These are phyloP conservation scores for Elgaria multicarinata DNA, from an alignment of 2,113 vertebrate genomes.

Conservation along the genomic window DNA sequence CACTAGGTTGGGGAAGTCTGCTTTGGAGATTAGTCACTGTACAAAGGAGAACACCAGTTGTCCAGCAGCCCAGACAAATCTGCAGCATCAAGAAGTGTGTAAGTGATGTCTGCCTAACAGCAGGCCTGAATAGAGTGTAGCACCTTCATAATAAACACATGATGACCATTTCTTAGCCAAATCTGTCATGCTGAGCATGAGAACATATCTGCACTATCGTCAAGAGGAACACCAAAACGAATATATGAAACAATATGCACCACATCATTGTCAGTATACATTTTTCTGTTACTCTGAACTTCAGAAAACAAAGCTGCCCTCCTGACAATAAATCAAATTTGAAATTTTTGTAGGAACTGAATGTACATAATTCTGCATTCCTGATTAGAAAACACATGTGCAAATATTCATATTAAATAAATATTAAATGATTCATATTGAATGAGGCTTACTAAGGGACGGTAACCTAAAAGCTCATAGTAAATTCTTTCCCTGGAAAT, in stretches of 20 bases:
- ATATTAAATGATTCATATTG: neutral
- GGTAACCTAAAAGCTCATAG: neutral
- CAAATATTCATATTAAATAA: neutral
- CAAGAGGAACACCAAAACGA: neutral
- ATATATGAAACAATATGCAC: neutral
- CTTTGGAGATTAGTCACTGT: neutral
- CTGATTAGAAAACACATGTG: neutral
- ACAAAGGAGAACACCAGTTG: neutral
- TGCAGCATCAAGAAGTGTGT: neutral
- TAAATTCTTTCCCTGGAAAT: constrained; percentile 35
- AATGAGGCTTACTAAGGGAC: constrained; percentile 1
- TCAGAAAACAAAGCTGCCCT: neutral
- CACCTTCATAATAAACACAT: neutral
- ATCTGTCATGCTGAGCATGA: neutral
- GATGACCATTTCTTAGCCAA: neutral
- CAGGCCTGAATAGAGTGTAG: neutral
- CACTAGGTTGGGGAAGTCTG: too few species aligned
- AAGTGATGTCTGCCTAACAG: neutral
- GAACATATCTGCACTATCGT: neutral
- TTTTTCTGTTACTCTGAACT: neutral
- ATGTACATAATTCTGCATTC: neutral
- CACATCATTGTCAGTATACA: neutral
- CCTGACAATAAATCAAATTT: neutral
- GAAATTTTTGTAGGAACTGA: neutral
- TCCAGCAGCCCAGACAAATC: neutral